A percentile compares a stretch with the other conserved stretches of the same genome.
Evolutionary conservation across 2,797 vertebrate species (phyloP).

Genomic region (Balearica regulorum): DNA sequence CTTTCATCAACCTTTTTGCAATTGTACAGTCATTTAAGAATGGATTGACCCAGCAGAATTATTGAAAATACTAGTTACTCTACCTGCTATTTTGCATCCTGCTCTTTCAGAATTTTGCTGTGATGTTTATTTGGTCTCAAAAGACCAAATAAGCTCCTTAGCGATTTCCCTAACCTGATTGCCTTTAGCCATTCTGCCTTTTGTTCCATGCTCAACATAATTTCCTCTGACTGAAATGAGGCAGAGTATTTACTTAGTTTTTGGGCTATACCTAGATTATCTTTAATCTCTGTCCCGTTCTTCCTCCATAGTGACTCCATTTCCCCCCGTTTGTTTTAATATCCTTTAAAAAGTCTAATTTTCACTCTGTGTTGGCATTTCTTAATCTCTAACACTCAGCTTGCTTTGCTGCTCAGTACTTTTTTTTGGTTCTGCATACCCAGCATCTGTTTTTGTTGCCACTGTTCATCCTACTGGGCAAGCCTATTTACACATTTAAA

Average conservation of each 20-base stretch:
- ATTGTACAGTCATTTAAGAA: not conserved
- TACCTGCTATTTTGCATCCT: not conserved
- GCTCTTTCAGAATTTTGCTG: not conserved
- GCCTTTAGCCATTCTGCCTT: not conserved
- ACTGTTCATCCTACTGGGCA: not conserved
- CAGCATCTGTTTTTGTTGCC: not conserved
- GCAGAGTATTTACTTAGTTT: not conserved
- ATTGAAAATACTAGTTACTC: not conserved
- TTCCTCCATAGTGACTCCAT: not conserved
- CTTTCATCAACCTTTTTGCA: not conserved
- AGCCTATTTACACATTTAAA: not conserved
- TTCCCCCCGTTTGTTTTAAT: not conserved
- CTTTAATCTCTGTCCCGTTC: not conserved
- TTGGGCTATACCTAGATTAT: not conserved
- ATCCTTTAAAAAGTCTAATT: not conserved
- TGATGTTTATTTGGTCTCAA: not conserved
- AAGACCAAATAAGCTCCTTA: conserved; percentile 37
- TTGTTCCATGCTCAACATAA: not conserved
- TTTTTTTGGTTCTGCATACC: not conserved
- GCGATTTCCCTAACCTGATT: not conserved
- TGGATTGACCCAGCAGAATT: not conserved
- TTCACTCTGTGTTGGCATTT: not conserved
- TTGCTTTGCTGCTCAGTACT: not conserved
- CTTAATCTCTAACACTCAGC: not conserved
- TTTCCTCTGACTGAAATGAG: not conserved